Evolutionary conservation across 2,888 invertebrate genomes (phyloP).

Genomic region (Hydrotaea diabolus): DNA sequence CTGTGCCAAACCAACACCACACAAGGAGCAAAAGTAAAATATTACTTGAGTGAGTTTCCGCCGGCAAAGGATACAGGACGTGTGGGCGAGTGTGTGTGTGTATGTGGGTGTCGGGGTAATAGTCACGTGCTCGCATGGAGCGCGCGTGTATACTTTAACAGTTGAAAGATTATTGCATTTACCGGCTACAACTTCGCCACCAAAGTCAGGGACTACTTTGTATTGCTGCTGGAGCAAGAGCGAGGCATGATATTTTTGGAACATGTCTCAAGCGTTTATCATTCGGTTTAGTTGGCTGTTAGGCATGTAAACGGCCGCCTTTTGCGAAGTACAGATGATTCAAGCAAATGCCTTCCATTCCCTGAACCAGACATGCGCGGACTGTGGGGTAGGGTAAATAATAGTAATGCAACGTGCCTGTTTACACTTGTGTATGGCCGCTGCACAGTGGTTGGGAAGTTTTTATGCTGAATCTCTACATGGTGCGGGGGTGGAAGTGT

Average conservation of each 20-base stretch:
- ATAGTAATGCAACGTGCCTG: conserved; percentile 78
- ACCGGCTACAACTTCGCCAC: background rate
- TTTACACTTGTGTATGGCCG: conserved; percentile 4
- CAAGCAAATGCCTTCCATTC: background rate
- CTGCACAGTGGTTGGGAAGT: no score
- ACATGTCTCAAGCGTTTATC: conserved; percentile 62
- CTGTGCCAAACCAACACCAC: background rate
- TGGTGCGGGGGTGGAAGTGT: no score
- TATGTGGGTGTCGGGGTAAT: conserved; percentile 31
- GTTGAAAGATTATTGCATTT: conserved; percentile 77
- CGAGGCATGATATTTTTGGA: conserved; percentile 71
- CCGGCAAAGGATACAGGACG: conserved; percentile 1
- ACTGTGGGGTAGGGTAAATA: conserved; percentile 69
- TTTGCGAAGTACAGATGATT: background rate
- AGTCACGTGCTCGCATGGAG: conserved; percentile 58
- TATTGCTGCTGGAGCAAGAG: conserved; percentile 67
- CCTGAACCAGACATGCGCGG: conserved; percentile 43
- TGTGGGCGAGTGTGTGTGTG: background rate
- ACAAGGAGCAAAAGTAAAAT: conserved; percentile 9
- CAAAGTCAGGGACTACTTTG: conserved; percentile 20
- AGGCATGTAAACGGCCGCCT: conserved; percentile 40
- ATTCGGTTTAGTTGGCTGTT: conserved; percentile 70
- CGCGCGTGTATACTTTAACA: conserved; percentile 50
- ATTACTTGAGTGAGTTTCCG: background rate
- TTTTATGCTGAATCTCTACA: no score